These are phyloP conservation scores for Ellobius talpinus DNA, from an alignment of 2,113 vertebrate species.

Conservation along the genomic window DNA sequence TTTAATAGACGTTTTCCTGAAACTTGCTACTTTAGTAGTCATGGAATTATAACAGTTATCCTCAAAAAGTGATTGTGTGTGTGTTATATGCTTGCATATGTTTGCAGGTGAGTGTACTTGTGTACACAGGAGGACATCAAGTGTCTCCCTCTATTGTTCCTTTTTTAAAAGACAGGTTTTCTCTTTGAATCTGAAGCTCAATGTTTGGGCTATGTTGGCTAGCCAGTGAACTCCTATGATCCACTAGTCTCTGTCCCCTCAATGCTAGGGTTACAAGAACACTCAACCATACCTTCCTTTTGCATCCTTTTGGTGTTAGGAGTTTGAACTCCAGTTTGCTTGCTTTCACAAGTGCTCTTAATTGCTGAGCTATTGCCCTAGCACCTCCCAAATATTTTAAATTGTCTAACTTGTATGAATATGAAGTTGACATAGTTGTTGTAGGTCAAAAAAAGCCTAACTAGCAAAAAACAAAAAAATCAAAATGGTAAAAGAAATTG, in stretches of 20 bases:
- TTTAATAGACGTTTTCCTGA: neutral
- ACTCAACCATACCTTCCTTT: neutral
- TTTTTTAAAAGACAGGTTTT: neutral
- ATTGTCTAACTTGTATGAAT: conserved; percentile 10
- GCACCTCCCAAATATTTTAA: neutral
- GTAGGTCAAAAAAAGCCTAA: neutral
- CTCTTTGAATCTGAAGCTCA: neutral
- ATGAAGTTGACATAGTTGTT: neutral
- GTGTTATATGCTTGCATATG: neutral
- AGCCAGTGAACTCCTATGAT: neutral
- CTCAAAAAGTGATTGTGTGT: neutral
- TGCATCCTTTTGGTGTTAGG: neutral
- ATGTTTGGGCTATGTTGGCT: neutral
- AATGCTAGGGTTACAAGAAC: neutral
- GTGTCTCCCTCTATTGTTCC: neutral
- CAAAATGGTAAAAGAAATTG: conserved; percentile 17
- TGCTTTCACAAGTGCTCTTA: neutral
- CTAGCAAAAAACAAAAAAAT: neutral
- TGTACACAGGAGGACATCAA: neutral
- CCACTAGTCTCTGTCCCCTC: neutral
- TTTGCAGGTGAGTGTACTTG: neutral
- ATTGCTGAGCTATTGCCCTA: neutral
- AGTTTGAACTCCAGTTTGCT: neutral
- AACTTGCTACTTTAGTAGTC: neutral
- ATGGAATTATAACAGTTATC: neutral